Evolutionary conservation across 2,797 vertebrate species (phyloP).

Genomic region (Zalophus californianus): DNA sequence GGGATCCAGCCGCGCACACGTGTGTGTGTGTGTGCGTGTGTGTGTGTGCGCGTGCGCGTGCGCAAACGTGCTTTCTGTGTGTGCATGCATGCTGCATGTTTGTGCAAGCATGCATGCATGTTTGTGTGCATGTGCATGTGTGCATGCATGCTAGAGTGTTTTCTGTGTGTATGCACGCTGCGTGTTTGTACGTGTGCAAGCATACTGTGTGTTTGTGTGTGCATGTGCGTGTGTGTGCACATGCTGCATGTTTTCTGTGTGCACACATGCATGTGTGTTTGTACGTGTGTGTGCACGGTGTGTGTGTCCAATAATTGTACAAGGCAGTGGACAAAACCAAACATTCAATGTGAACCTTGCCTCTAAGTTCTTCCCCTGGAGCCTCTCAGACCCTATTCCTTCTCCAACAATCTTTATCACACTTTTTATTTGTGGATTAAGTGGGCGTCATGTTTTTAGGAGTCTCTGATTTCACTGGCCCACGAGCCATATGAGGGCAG

Average conservation of each 20-base stretch:
- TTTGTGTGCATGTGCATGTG: no score
- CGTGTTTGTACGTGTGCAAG: no score
- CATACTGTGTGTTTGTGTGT: no score
- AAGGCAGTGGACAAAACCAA: background rate
- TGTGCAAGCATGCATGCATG: no score
- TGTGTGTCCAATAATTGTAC: background rate
- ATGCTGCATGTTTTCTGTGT: no score
- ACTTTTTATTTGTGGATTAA: background rate
- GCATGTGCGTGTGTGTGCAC: rapidly evolving
- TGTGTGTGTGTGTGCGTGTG: no score
- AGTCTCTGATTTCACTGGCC: background rate
- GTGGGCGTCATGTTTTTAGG: background rate
- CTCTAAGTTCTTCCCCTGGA: rapidly evolving
- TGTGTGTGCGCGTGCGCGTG: rapidly evolving
- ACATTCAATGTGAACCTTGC: rapidly evolving
- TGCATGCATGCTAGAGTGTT: no score
- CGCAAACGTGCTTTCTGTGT: no score
- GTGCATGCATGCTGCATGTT: no score
- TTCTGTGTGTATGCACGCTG: no score
- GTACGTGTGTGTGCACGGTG: no score
- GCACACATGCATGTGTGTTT: no score
- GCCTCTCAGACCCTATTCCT: background rate
- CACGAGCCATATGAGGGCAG: rapidly evolving
- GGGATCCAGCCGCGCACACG: rapidly evolving
- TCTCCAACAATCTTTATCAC: rapidly evolving